Conservation (phyloP, 2,888 invertebrate genomes). For the Chrysopilus asiliformis region DNA sequence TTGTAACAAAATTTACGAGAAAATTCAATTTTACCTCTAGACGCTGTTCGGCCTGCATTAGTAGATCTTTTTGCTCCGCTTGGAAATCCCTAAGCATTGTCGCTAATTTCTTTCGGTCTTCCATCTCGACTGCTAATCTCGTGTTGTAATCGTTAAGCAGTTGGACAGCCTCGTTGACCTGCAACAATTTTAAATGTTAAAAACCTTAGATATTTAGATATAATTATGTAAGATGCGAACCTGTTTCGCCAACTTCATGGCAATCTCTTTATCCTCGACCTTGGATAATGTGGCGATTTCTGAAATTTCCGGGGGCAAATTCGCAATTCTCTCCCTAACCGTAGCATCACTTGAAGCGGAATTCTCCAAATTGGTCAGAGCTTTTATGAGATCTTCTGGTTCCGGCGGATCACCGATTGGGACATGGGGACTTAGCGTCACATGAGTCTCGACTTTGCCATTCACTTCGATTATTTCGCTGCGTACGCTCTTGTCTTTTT, state of each 20-base stretch:
- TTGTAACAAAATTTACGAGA: too few relatives aligned
- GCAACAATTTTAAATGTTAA: too few relatives aligned
- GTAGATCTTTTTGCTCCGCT: conserved; percentile 69
- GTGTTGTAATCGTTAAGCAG: conserved; percentile 81
- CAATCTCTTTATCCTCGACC: conserved; percentile 71
- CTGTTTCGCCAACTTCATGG: conserved; percentile 60
- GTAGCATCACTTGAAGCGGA: conserved; percentile 91
- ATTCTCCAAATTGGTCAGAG: conserved; percentile 73
- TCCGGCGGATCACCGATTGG: conserved; percentile 78
- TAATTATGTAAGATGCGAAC: conserved; percentile 38
- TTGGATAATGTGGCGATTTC: conserved; percentile 77
- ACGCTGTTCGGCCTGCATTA: conserved; percentile 74
- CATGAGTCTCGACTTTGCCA: conserved; percentile 61
- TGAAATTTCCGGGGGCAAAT: conserved; percentile 86
- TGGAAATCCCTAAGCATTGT: conserved; percentile 81
- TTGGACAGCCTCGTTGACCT: conserved; percentile 66
- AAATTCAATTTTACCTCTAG: too few relatives aligned
- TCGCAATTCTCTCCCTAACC: conserved; percentile 84
- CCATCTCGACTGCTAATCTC: conserved; percentile 74
- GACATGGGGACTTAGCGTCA: conserved; percentile 63
- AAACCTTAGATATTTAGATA: neutral
- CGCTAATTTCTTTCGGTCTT: conserved; percentile 72
- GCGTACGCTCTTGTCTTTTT: conserved; percentile 31
- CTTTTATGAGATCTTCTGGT: conserved; percentile 82
- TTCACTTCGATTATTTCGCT: conserved; percentile 46